phyloP scores from a whole-genome alignment of 2,113 vertebrate genomes.

The Carassius carassius region DNA sequence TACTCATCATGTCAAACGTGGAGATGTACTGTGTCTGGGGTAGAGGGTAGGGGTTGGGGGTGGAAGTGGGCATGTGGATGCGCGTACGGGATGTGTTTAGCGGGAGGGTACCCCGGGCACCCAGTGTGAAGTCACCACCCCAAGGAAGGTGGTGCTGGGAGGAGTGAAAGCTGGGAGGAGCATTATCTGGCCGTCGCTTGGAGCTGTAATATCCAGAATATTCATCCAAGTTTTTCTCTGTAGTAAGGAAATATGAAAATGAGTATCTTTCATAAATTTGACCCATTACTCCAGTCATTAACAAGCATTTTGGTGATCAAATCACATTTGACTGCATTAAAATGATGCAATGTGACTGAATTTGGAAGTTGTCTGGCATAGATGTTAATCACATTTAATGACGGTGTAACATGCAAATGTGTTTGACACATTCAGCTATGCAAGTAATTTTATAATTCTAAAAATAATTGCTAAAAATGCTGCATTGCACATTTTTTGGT shows the following conservation, averaged over 20 bases:
- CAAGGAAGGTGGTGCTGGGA: conserved; percentile 78
- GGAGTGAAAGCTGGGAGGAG: conserved; percentile 75
- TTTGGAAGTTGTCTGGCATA: not conserved
- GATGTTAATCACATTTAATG: not conserved
- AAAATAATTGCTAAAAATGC: not conserved
- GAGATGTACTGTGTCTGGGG: conserved; percentile 64
- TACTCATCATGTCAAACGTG: conserved; percentile 58
- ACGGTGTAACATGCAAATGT: not conserved
- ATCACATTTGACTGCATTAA: not conserved
- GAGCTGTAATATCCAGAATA: conserved; percentile 81
- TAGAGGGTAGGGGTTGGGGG: conserved; percentile 79
- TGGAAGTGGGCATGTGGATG: conserved; percentile 73
- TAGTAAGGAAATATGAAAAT: conserved; percentile 17
- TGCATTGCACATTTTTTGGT: not conserved
- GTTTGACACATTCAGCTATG: not conserved
- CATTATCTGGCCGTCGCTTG: conserved; percentile 77
- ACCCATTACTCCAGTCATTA: not conserved
- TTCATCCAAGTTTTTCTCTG: conserved; percentile 89
- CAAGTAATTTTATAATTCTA: not conserved
- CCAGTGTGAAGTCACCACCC: conserved; percentile 73
- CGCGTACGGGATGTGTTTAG: conserved; percentile 77
- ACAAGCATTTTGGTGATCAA: not conserved
- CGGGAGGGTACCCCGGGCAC: conserved; percentile 81
- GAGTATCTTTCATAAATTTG: not conserved
- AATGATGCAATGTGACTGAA: not conserved